These are phyloP conservation scores for Natrix natrix DNA, from an alignment of 2,797 vertebrate genomes.

Conservation along the genomic window DNA sequence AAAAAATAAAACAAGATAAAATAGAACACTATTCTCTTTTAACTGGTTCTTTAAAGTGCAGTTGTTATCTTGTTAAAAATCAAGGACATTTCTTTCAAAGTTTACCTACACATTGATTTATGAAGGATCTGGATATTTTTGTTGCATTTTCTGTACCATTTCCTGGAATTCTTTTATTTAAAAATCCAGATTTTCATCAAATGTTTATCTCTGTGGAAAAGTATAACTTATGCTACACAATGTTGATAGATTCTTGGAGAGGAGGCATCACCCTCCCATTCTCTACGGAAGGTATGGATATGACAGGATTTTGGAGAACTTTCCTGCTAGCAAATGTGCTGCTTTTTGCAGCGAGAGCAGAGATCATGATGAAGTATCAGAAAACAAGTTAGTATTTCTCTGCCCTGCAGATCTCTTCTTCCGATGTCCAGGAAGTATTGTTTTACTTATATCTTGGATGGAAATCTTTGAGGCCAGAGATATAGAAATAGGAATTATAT, in stretches of 20 bases:
- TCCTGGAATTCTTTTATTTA: not conserved
- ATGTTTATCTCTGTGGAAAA: not conserved
- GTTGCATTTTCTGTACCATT: not conserved
- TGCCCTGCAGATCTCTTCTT: not conserved
- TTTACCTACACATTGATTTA: not conserved
- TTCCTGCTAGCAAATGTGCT: not conserved
- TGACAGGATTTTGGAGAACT: conserved; percentile 5
- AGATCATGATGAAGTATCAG: not conserved
- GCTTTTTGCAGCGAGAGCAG: not conserved
- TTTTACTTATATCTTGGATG: conserved; percentile 2
- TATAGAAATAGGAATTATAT: not conserved
- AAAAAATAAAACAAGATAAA: not conserved
- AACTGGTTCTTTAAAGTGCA: not conserved
- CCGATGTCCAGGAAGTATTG: not conserved
- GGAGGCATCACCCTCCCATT: not conserved
- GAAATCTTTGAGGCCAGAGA: not conserved
- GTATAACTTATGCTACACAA: not conserved
- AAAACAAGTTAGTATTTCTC: not conserved
- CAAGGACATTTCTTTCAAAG: not conserved
- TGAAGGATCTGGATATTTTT: not conserved
- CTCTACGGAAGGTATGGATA: not conserved
- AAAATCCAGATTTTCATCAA: not conserved
- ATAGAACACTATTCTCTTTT: not conserved
- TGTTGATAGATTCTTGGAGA: not conserved
- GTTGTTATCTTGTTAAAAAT: not conserved